Evolutionary conservation across 2,113 vertebrate genomes (phyloP).

Genomic region (Oreocharis arfaki): DNA sequence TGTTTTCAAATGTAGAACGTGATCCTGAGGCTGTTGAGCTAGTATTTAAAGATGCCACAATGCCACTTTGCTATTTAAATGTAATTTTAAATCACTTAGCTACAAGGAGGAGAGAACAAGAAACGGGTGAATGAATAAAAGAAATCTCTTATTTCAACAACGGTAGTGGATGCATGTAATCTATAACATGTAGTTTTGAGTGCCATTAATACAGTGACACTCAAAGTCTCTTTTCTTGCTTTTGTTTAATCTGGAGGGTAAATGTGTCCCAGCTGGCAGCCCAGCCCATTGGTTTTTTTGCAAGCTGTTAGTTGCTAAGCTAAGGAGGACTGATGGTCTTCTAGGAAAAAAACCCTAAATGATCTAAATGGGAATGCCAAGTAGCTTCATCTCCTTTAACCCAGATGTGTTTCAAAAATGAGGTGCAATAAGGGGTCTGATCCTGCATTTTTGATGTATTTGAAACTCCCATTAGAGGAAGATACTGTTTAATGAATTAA

Average conservation of each 20-base stretch:
- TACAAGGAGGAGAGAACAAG: constrained; percentile 9
- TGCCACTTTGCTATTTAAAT: constrained; percentile 10
- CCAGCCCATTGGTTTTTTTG: background rate
- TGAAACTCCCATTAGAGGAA: background rate
- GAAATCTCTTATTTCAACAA: background rate
- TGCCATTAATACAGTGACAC: background rate
- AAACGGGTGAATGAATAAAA: constrained; percentile 21
- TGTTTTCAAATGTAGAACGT: background rate
- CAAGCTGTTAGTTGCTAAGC: background rate
- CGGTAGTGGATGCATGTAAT: background rate
- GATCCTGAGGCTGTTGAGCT: background rate
- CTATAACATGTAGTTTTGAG: background rate
- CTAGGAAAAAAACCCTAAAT: background rate
- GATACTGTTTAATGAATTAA: background rate
- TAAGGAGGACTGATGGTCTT: background rate
- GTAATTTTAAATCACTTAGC: constrained; percentile 34
- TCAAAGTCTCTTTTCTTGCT: background rate
- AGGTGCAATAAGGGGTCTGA: background rate
- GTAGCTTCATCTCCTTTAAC: background rate
- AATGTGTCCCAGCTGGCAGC: background rate
- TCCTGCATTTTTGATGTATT: background rate
- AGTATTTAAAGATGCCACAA: constrained; percentile 23
- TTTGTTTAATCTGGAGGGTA: constrained; percentile 32
- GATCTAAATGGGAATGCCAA: background rate
- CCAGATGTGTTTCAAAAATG: background rate